phyloP scores from a whole-genome alignment of 2,888 invertebrate species.

The Habroteleia sp. region DNA sequence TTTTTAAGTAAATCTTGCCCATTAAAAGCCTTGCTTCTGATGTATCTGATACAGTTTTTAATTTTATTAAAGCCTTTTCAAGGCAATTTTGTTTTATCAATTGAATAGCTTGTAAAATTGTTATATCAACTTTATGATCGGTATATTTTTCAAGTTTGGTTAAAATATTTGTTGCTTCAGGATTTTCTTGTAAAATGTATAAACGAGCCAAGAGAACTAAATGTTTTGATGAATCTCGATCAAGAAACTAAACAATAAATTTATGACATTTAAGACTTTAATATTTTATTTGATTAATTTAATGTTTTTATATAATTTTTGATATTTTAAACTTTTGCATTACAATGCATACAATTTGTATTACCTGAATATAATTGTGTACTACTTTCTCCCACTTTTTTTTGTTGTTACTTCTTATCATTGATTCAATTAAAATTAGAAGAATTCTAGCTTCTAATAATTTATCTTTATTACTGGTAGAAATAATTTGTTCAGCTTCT shows the following conservation, averaged over 20 bases:
- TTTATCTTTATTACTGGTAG: slow-evolving; percentile 72
- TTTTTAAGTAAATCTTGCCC: slow-evolving; percentile 84
- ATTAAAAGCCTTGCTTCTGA: slow-evolving; percentile 83
- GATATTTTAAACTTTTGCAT: no score
- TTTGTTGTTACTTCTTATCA: slow-evolving; percentile 80
- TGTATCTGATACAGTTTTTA: slow-evolving; percentile 81
- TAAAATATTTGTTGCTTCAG: slow-evolving; percentile 77
- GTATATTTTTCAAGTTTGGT: slow-evolving; percentile 74
- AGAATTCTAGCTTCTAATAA: slow-evolving; percentile 72
- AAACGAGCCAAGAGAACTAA: slow-evolving; percentile 75
- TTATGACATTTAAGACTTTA: no score
- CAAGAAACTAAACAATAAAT: slow-evolving; percentile 64
- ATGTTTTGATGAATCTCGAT: slow-evolving; percentile 66
- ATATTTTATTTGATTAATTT: no score
- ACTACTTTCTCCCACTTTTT: slow-evolving; percentile 81
- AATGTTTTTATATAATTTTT: no score
- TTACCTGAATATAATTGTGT: slow-evolving; percentile 78
- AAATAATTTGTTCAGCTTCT: slow-evolving; percentile 77
- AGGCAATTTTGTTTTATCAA: slow-evolving; percentile 82
- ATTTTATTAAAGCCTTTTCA: slow-evolving; percentile 83
- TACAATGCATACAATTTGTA: no score
- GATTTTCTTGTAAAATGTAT: slow-evolving; percentile 79
- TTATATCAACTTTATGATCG: slow-evolving; percentile 68
- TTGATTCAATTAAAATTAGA: slow-evolving; percentile 77
- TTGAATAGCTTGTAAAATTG: slow-evolving; percentile 82